Percentiles rank a stretch among this genome's conserved stretches.
phyloP scores from a whole-genome alignment of 2,113 vertebrate genomes.

The Bufo gargarizans region DNA sequence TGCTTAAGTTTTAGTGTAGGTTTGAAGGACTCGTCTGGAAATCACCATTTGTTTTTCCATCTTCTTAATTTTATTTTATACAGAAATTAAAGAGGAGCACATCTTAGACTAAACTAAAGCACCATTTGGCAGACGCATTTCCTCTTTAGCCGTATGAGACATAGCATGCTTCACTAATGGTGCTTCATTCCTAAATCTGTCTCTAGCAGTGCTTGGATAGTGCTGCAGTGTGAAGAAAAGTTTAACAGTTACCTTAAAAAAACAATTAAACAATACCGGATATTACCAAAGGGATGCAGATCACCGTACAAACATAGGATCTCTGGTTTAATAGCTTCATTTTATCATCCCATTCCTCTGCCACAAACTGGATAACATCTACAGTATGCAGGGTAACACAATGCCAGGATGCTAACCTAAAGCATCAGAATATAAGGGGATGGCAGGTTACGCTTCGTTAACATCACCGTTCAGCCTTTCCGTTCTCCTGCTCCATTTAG shows the following conservation, averaged over 20 bases:
- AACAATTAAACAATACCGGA: neutral
- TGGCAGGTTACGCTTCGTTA: too few species aligned
- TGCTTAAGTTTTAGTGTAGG: slow-evolving; percentile 22
- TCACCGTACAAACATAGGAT: neutral
- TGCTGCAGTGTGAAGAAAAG: slow-evolving; percentile 5
- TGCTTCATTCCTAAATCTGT: slow-evolving; percentile 18
- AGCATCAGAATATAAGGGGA: too few species aligned
- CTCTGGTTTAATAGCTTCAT: neutral
- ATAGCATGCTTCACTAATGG: slow-evolving; percentile 34
- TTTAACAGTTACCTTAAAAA: slow-evolving; percentile 36
- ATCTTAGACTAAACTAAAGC: slow-evolving; percentile 55
- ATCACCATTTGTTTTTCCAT: slow-evolving; percentile 56
- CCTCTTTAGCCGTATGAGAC: slow-evolving; percentile 32
- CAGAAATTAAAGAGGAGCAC: slow-evolving; percentile 54
- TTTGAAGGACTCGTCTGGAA: slow-evolving; percentile 44
- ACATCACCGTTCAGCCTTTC: too few species aligned
- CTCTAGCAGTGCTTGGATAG: slow-evolving; percentile 12
- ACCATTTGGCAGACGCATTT: slow-evolving; percentile 57
- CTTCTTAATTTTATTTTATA: slow-evolving; percentile 54
- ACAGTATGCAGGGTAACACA: neutral
- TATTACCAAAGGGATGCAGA: slow-evolving; percentile 2
- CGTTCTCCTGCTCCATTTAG: too few species aligned
- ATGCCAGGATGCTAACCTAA: too few species aligned
- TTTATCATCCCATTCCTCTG: neutral
- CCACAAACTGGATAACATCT: neutral